Percentiles rank a stretch among this genome's conserved stretches.
Conservation (phyloP, 2,113 vertebrate species). For the Danionella cerebrum region DNA sequence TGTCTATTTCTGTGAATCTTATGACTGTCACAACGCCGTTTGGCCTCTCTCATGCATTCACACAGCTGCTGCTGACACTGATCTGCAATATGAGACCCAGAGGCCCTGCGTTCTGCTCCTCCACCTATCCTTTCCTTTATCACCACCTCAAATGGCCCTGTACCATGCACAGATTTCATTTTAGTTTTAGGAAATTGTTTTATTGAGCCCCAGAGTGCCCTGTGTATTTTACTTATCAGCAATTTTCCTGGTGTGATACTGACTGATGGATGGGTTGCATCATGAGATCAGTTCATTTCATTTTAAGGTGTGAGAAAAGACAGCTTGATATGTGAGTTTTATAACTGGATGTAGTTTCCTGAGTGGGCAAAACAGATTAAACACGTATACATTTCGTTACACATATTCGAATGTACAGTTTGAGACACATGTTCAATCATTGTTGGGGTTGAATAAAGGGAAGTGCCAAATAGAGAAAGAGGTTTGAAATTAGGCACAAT, state of each 20-base stretch:
- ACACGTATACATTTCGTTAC: too few species aligned
- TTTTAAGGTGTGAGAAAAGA: too few species aligned
- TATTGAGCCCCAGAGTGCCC: neutral
- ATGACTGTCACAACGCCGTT: neutral
- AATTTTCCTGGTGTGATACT: neutral
- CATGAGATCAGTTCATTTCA: too few species aligned
- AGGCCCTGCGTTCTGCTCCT: neutral
- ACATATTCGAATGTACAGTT: too few species aligned
- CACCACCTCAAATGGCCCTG: neutral
- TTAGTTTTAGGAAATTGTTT: conserved; percentile 10
- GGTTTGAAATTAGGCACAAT: neutral
- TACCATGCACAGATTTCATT: neutral
- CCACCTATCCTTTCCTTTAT: neutral
- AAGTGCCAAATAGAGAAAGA: neutral
- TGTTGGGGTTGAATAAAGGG: too few species aligned
- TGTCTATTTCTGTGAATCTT: conserved; percentile 38
- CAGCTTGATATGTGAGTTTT: neutral
- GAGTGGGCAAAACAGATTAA: too few species aligned
- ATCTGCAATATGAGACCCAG: conserved; percentile 34
- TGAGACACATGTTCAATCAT: too few species aligned
- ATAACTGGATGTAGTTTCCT: neutral
- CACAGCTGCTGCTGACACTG: conserved; percentile 26
- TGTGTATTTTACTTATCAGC: neutral
- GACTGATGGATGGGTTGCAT: conserved; percentile 4
- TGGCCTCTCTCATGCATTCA: conserved; percentile 1